Conservation (phyloP, 2,888 invertebrate genomes). For the Fabriciana adippe region DNA sequence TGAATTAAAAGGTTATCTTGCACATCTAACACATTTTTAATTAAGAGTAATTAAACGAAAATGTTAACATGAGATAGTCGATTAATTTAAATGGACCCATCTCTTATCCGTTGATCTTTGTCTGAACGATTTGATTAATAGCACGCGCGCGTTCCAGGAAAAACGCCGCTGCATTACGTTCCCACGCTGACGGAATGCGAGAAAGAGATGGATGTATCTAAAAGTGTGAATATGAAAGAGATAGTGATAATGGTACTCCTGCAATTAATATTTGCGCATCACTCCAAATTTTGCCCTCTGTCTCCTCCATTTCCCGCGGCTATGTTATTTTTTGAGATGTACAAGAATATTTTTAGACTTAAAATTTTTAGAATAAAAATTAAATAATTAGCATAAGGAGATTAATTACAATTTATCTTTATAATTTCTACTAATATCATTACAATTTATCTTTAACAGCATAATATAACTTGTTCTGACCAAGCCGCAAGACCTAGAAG, state of each 20-base stretch:
- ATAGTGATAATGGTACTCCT: conserved; percentile 32
- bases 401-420: no score
- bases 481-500: no score
- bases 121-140: conserved; percentile 67
- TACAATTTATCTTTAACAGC: no score
- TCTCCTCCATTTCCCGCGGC: conserved; percentile 21
- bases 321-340: conserved; percentile 13
- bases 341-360: not conserved
- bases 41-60: conserved; percentile 35
- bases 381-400: no score
- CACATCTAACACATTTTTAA: conserved; percentile 28
- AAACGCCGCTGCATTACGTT: conserved; percentile 63
- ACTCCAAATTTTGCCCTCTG: conserved; percentile 43
- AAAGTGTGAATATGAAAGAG: conserved; percentile 43
- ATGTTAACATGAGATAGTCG: conserved; percentile 34
- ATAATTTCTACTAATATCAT: no score
- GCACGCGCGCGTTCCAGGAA: conserved; percentile 72
- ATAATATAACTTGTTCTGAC: no score
- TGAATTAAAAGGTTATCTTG: conserved; percentile 6
- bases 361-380: no score
- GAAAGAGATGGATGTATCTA: conserved; percentile 48
- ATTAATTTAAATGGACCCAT: conserved; percentile 38
- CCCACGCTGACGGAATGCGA: conserved; percentile 71
- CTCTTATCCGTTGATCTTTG: conserved; percentile 44
- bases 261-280: conserved; percentile 61